These are phyloP conservation scores for Ahaetulla prasina DNA, from an alignment of 2,113 vertebrate genomes.

Conservation along the genomic window DNA sequence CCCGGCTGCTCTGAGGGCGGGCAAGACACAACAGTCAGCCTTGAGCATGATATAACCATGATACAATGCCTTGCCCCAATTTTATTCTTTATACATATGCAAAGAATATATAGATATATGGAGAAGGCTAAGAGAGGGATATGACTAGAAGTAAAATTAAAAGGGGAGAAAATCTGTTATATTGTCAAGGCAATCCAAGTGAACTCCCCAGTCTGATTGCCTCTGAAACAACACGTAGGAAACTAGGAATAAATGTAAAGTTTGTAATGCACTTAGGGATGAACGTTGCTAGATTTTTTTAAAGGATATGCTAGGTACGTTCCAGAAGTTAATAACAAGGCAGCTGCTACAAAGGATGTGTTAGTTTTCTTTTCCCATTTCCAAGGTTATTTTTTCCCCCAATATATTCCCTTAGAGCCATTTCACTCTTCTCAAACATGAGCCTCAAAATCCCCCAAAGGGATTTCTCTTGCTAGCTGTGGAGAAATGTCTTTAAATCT, in stretches of 20 bases:
- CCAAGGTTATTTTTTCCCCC: background rate
- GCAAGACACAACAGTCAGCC: too few relatives aligned
- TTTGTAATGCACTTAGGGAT: background rate
- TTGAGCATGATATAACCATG: background rate
- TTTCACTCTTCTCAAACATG: slow-evolving; percentile 38
- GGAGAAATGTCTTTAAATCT: slow-evolving; percentile 34
- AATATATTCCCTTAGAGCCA: background rate
- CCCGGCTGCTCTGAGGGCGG: too few relatives aligned
- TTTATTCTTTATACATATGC: background rate
- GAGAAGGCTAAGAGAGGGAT: rapidly evolving
- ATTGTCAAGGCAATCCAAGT: background rate
- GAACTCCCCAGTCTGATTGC: background rate
- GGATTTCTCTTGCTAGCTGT: slow-evolving; percentile 41
- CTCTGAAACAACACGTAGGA: background rate
- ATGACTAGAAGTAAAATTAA: background rate
- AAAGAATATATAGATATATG: background rate
- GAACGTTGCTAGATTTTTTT: background rate
- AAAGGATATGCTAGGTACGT: slow-evolving; percentile 25
- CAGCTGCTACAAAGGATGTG: slow-evolving; percentile 33
- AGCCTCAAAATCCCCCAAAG: slow-evolving; percentile 1
- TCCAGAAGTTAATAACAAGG: slow-evolving; percentile 36
- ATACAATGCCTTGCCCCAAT: background rate
- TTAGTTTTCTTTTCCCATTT: slow-evolving; percentile 4
- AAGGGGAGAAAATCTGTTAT: background rate
- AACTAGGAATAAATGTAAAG: background rate